Base-by-base conservation (phyloP, 1,140 invertebrate species). In the Pantala flavescens region DNA sequence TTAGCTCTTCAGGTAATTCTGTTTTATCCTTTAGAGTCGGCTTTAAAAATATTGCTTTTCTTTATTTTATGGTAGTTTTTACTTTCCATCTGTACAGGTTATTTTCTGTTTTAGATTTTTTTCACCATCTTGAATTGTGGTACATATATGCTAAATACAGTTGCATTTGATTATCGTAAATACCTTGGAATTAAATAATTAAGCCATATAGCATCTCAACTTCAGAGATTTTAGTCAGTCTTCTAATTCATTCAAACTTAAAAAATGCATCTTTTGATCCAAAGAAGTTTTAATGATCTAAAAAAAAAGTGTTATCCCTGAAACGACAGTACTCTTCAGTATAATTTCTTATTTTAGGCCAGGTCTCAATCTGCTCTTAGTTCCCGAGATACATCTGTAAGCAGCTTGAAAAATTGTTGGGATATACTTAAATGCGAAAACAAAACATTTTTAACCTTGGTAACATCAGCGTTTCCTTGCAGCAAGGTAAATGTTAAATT, bases 401-500 rank as follows among this genome's bases (percentile, higher is more conserved):
- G 90, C 78, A 90, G 89, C 81, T 84, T 95, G 70, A 95, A 94
- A 82, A 90, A 93, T 81, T 96, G 94, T 83, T 97, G 95, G 94
- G 93, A 97, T 82, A 94, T 93, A 76, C 85, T 97, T 77, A 94
- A 94, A 83, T 91, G 90, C 81, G 94, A 97, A 83, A 93, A 92
- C 80, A 92, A 91, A 81, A 91, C 90, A 71, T 98, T 97, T 82
- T 86, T 95, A 7, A 94, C 94, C 28, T 85, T 97, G 36, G 94
- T 97, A 10, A 97, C 94, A 2, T 93, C 93, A 74, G 92, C 93
- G 70, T 98, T 98, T 85, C 95, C 95, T 0, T 90, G 91, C 74
- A 83, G 89, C 71, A 95, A 95, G 86, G 91, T 92, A 79, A 75
- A 77, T 79, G 23, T 16, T 28, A 9, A 14, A 9, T 43, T 36